A percentile compares a stretch with the other conserved stretches of the same genome.
Conservation (phyloP, 2,888 invertebrate genomes). For the Plagiodera versicolora region DNA sequence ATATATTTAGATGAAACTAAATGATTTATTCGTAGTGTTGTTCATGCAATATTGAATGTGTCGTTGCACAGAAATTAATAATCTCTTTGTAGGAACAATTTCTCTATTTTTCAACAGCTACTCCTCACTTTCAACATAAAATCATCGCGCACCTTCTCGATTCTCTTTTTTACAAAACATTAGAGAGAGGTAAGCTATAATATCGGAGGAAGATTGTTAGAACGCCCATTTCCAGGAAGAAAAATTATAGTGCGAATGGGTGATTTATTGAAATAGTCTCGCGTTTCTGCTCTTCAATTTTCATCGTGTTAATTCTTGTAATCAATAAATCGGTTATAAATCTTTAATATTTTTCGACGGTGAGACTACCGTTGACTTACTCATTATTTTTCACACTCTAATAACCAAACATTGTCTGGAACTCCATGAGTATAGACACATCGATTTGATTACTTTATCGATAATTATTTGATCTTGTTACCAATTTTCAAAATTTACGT, state of each 20-base stretch:
- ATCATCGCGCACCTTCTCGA: slow-evolving; percentile 4
- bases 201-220: slow-evolving; percentile 2
- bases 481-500: too few species aligned
- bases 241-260: slow-evolving; percentile 9
- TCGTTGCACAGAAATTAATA: too few species aligned
- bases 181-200: slow-evolving; percentile 5
- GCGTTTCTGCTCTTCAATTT: not conserved
- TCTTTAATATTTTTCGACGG: not conserved
- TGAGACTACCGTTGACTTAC: not conserved
- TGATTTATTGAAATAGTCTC: slow-evolving; percentile 6
- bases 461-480: too few species aligned
- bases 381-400: too few species aligned
- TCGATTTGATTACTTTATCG: too few species aligned
- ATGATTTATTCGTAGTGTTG: too few species aligned
- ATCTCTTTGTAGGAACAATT: too few species aligned
- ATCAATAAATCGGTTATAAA: not conserved
- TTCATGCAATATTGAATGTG: too few species aligned
- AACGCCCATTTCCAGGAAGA: slow-evolving; percentile 5
- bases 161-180: not conserved
- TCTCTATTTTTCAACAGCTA: not conserved
- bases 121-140: not conserved
- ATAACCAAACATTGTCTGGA: too few species aligned
- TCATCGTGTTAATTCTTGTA: not conserved
- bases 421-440: too few species aligned
- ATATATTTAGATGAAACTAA: too few species aligned